Evolutionary conservation across 2,888 invertebrate genomes (phyloP), one percentile per base, ranked within the genome.

Genomic region (Heliconius aoede): DNA sequence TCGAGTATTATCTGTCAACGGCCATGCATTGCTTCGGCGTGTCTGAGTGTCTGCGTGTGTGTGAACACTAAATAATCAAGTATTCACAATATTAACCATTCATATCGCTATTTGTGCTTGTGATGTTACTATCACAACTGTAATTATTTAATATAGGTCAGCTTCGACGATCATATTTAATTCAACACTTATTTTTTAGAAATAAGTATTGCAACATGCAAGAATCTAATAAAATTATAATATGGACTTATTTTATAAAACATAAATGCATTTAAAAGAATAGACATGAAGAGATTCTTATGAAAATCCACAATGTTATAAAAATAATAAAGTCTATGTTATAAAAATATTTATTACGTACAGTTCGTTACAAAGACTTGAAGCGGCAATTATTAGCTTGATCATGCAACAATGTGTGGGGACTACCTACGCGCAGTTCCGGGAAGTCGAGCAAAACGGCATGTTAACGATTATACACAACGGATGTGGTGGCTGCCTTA

Each of bases 1-100:
- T 89, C 84, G 90, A 92, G 92, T 92, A 94, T 93, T 94, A 94
- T 94, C 94, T 93, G 92, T 92, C 91, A 92, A 93, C 94, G 92
- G 91, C 89, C 92, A 92, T 91, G 89, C 91, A 90, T 86, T 85
- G 86, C 84, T 83, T 85, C 84, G 84, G 84, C 82, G 80, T 87
- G 86, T 87, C 84, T 85, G 86, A 81, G 87, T 87, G 86, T 87
- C 83, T 85, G 86, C 81, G 87, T 87, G 85, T 86, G 83, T 87
- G 85, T 86, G 86, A 86, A 88, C 84, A 89, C 85, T 79, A 87
- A 87, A 91, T 90, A 89, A 91, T 90, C 88, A 86, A 86, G 85
- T 90, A 91, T 91, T 92, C 90, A 91, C 89, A 85, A 91, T 89
- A 87, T 85, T 83, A 84, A 86, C 86, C 84, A 87, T 86, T 86